Evolutionary conservation across 2,888 invertebrate species (phyloP), one percentile per base, ranked within the genome.

Genomic region (Agrochola lota): DNA sequence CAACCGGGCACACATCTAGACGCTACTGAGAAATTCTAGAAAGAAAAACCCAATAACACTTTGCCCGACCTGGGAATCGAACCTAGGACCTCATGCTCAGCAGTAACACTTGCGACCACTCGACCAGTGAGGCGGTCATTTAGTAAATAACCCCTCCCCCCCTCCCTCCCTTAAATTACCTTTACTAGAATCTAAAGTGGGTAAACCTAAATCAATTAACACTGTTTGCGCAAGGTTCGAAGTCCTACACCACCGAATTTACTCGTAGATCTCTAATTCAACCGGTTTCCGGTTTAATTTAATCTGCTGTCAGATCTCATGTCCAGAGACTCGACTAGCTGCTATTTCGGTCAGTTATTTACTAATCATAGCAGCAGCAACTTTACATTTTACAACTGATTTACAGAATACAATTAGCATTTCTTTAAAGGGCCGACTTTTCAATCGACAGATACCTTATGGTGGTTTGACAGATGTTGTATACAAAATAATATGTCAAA

Each of bases 241-340:
- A 57, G 35, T 40, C 6, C 55, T 40, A 17, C n/a, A 43, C 43
- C 11, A 49, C 66, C 5, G 17, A 40, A 40, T 78, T 49, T 17
- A n/a, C n/a, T n/a, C n/a, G n/a, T n/a, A 59, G 49, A 68, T 60
- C 7, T 66, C 49, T 66, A 40, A 66, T 43, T 69, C 79, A 26
- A 43, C 26, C 35, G 23, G 6, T 77, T 52, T 30, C 52, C 15
- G 43, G 35, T 35, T 17, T 78, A 62, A 78, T 62, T 68, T n/a
- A 35, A 79, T 79, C 43, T 52, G 9, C 49, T 49, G 64, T 66
- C 76, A 77, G 35, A 49, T 66, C 2, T 49, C 6, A 40, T 40
- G 40, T 77, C 35, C 46, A 55, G 70, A 26, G 26, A 69, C 55
- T 69, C 35, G 17, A 62, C 69, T 49, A 63, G 15, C 55, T 23